These are phyloP conservation scores for Venustoraphidia nigricollis DNA, from an alignment of 2,888 invertebrate species.

Conservation along the genomic window DNA sequence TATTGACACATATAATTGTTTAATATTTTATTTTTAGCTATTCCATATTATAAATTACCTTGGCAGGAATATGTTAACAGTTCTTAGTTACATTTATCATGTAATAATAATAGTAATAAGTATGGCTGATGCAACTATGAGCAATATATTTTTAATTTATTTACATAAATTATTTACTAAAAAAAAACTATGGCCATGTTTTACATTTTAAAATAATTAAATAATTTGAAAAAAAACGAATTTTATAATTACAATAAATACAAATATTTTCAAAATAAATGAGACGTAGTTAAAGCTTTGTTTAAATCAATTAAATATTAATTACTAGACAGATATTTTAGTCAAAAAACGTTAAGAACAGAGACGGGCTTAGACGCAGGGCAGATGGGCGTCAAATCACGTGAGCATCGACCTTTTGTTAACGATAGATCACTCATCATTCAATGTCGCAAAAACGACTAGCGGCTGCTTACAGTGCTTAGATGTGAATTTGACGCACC, in stretches of 20 bases:
- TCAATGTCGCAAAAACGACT: too few species aligned
- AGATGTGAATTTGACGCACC: too few species aligned
- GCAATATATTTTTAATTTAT: background rate
- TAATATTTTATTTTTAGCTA: constrained; percentile 4
- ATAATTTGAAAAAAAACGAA: background rate
- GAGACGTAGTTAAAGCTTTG: background rate
- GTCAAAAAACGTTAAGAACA: background rate
- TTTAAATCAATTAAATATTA: background rate
- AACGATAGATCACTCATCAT: too few species aligned
- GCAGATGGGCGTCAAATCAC: too few species aligned
- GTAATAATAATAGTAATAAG: background rate
- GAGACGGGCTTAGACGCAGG: too few species aligned
- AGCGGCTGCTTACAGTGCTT: too few species aligned
- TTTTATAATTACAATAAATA: background rate
- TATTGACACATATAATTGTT: background rate
- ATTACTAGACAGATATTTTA: background rate
- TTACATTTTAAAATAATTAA: background rate
- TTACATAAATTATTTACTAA: background rate
- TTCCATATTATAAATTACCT: constrained; percentile 6
- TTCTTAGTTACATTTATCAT: constrained; percentile 1
- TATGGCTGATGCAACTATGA: constrained; percentile 1
- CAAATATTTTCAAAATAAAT: background rate
- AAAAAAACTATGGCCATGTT: background rate
- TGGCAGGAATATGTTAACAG: constrained; percentile 7
- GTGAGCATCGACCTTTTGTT: too few species aligned